A percentile compares a stretch with the other conserved stretches of the same genome.
Evolutionary conservation across 1,140 invertebrate species (phyloP).

Genomic region (Mercenaria mercenaria): DNA sequence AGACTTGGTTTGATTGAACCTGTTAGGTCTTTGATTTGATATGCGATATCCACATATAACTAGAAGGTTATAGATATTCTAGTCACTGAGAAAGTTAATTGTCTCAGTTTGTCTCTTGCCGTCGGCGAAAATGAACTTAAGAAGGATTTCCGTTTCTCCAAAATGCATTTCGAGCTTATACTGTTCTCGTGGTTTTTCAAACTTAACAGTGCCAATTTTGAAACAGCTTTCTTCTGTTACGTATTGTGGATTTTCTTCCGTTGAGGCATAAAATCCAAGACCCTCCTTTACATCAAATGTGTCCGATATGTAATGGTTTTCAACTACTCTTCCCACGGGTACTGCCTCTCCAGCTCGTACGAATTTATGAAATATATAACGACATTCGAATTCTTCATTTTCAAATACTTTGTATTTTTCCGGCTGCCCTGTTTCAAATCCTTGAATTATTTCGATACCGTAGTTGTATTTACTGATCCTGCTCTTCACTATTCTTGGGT

Average conservation of each 20-base stretch:
- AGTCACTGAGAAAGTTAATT: no score
- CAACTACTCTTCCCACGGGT: neutral
- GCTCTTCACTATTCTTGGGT: neutral
- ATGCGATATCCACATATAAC: no score
- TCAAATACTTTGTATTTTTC: neutral
- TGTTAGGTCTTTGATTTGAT: no score
- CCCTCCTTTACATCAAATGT: neutral
- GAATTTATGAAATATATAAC: neutral
- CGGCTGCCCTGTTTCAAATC: neutral
- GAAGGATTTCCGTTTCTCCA: neutral
- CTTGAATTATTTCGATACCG: neutral
- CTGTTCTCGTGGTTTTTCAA: neutral
- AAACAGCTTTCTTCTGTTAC: neutral
- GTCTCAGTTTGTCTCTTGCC: neutral
- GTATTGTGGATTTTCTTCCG: neutral
- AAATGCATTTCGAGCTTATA: neutral
- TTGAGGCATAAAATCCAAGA: neutral
- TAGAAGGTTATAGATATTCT: no score
- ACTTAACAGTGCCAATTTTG: neutral
- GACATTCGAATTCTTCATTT: neutral
- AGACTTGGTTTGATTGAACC: no score
- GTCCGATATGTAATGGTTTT: neutral
- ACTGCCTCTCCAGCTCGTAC: neutral
- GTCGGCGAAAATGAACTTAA: neutral
- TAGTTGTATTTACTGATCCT: constrained; percentile 24